Conservation (phyloP, 2,113 vertebrate genomes). For the Marmota flaviventris region DNA sequence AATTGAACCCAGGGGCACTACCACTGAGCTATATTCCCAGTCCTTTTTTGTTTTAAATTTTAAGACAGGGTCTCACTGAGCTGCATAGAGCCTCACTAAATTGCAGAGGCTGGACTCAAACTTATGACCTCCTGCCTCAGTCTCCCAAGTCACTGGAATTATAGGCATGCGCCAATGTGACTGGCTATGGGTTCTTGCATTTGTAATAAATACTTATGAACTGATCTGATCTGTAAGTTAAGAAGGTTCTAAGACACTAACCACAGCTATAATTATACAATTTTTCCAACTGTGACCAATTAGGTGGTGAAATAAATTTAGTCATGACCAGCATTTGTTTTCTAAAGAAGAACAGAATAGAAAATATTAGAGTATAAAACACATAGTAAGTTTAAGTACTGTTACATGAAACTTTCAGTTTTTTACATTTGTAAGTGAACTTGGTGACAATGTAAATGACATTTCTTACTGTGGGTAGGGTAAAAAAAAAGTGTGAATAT, state of each 20-base stretch:
- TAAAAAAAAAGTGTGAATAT: background rate
- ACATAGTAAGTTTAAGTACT: background rate
- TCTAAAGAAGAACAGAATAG: constrained; percentile 12
- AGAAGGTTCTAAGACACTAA: constrained; percentile 17
- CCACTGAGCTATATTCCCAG: background rate
- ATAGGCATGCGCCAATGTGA: background rate
- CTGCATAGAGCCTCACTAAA: background rate
- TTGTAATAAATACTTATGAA: constrained; percentile 46
- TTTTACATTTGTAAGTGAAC: background rate
- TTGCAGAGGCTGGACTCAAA: background rate
- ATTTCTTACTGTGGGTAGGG: background rate
- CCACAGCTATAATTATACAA: background rate
- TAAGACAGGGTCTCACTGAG: background rate
- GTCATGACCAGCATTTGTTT: constrained; percentile 36
- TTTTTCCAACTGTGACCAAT: constrained; percentile 54
- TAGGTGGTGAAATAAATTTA: constrained; percentile 56
- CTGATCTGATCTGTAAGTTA: background rate
- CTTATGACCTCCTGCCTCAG: background rate
- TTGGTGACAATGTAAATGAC: background rate
- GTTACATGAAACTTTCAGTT: constrained; percentile 27
- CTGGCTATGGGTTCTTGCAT: background rate
- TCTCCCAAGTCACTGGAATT: background rate
- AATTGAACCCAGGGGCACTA: background rate
- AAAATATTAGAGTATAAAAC: constrained; percentile 48
- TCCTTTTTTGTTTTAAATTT: background rate